Evolutionary conservation across 2,888 invertebrate genomes (phyloP), one percentile per base, ranked within the genome.

Genomic region (Cyrtodaria siliqua): DNA sequence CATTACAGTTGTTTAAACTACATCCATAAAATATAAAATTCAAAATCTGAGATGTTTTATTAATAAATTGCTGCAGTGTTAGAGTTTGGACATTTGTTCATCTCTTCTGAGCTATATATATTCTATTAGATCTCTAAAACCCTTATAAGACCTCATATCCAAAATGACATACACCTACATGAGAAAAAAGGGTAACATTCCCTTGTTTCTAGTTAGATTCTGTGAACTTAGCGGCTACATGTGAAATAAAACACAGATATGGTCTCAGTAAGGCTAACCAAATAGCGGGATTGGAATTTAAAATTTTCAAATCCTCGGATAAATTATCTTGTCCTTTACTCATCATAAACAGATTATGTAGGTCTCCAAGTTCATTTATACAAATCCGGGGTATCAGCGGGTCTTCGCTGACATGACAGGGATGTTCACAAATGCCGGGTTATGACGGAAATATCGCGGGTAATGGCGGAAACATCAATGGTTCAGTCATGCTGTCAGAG

Each of bases 281-380:
- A 67, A 79, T 71, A 74, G 74, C 61, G 59, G 59, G 56, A 74
- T 70, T 67, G 79, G 79, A 79, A 74, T 79, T 74, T 74, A 59
- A 74, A 66, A 57, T 74, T 69, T 70, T 50, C 56, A 79, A 79
- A 79, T 79, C 79, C 79, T 26, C 26, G 79, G 79, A 79, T 79
- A 73, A 66, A 70, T 57, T 75, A 75, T 75, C 75, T 71, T 79
- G 75, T 79, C 79, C 62, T 55, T 52, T 57, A 49, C 60, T 70
- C 67, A 79, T 79, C 79, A 75, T 77, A 81, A 78, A 81, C 67
- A 76, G 80, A 80, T 80, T 76, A 80, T 66, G 53, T 66, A 40
- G 80, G 73, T 73, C 70, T 53, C 69, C 60, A 42, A 77, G 76
- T 80, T 80, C 79, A 79, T 74, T 74, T 74, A 55, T 38, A 62